A percentile compares a stretch with the other conserved stretches of the same genome.
These are phyloP conservation scores for Aepyceros melampus DNA, from an alignment of 2,113 vertebrate genomes.

Conservation along the genomic window DNA sequence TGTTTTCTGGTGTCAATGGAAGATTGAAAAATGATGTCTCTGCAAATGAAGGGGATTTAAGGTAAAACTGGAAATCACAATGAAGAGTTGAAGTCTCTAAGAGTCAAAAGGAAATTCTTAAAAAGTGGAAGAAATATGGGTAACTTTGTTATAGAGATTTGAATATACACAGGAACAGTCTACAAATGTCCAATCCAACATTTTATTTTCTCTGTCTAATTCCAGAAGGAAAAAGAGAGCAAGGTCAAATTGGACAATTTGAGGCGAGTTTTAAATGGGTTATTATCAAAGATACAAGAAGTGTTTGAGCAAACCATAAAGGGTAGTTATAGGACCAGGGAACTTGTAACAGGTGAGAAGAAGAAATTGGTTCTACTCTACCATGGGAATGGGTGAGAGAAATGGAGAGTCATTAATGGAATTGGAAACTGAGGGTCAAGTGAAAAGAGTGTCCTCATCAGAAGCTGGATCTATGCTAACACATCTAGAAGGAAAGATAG, in stretches of 20 bases:
- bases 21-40: conserved; percentile 38
- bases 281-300: not conserved
- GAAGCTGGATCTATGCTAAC: not conserved
- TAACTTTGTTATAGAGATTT: conserved; percentile 49
- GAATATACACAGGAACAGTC: conserved; percentile 6
- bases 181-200: not conserved
- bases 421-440: not conserved
- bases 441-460: not conserved
- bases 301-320: not conserved
- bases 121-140: conserved; percentile 11
- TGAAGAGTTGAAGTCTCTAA: not conserved
- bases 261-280: not conserved
- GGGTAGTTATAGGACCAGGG: accelerated
- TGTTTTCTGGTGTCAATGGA: not conserved
- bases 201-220: not conserved
- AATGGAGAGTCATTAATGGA: not conserved
- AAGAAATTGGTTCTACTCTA: not conserved
- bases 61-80: not conserved
- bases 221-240: not conserved
- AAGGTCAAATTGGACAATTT: not conserved
- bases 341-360: not conserved
- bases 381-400: accelerated
- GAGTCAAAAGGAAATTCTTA: conserved; percentile 43
- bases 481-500: not conserved
- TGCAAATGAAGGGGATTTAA: not conserved